Percentiles rank a stretch among this genome's conserved stretches.
These are phyloP conservation scores for Oeneis ivallda DNA, from an alignment of 2,888 invertebrate species.

Conservation along the genomic window DNA sequence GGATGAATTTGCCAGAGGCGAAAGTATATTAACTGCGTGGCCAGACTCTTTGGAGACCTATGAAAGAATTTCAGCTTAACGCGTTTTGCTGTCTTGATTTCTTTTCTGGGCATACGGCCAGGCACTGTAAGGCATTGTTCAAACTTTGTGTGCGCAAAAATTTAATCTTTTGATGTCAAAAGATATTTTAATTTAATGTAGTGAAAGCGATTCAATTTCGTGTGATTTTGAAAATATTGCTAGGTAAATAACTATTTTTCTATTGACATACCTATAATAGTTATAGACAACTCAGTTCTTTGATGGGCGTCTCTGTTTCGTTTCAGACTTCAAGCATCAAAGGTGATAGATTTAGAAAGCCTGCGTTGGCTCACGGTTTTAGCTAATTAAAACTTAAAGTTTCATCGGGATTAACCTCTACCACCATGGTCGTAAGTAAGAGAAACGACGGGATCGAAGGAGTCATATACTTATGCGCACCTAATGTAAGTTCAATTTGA, in stretches of 20 bases:
- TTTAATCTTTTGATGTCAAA: constrained; percentile 13
- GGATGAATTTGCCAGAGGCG: constrained; percentile 46
- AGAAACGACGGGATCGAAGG: too few species aligned
- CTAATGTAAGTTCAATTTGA: too few species aligned
- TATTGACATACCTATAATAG: too few species aligned
- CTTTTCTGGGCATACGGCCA: constrained; percentile 23
- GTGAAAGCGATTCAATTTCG: constrained; percentile 17
- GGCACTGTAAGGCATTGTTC: constrained; percentile 23
- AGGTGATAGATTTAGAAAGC: too few species aligned
- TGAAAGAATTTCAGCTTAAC: constrained; percentile 36
- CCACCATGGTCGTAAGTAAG: too few species aligned
- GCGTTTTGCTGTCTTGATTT: constrained; percentile 30
- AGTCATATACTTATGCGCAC: too few species aligned
- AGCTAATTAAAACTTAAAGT: too few species aligned
- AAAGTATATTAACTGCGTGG: constrained; percentile 41
- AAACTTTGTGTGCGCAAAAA: constrained; percentile 10
- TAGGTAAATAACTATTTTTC: background rate
- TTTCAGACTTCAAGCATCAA: too few species aligned
- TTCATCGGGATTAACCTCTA: too few species aligned
- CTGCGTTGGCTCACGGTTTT: too few species aligned
- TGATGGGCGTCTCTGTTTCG: too few species aligned
- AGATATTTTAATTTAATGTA: constrained; percentile 15
- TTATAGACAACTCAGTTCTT: too few species aligned
- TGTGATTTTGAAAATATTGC: background rate
- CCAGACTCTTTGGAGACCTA: constrained; percentile 39